These are phyloP conservation scores for Diplosoma virens DNA, from an alignment of 23 tunicate species.

Conservation along the genomic window DNA sequence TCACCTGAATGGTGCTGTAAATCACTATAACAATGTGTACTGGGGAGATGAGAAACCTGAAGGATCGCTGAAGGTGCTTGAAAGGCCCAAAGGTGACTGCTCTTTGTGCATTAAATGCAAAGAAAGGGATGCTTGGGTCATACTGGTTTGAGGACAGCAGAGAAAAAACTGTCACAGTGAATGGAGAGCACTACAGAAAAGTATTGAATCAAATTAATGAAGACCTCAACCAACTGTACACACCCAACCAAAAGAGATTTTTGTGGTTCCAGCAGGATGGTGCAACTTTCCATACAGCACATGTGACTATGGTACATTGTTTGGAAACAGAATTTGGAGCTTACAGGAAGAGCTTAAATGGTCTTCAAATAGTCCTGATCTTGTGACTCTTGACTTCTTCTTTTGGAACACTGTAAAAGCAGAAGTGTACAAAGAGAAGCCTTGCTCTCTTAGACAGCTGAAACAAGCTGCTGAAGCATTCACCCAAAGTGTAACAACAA, in stretches of 20 bases:
- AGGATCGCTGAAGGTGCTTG: constrained; percentile 21
- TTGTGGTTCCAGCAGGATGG: constrained; percentile 26
- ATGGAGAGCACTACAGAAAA: constrained; percentile 17
- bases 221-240: constrained; percentile 11
- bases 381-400: constrained; percentile 14
- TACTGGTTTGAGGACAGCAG: constrained; percentile 28
- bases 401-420: constrained; percentile 16
- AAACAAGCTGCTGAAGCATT: constrained; percentile 24
- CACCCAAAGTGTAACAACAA: constrained; percentile 14
- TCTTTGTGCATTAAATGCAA: constrained; percentile 13
- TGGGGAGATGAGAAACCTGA: constrained; percentile 15
- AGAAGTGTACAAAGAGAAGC: constrained; percentile 19
- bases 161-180: constrained; percentile 15
- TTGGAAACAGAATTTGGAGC: constrained; percentile 12
- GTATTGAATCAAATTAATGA: constrained; percentile 16
- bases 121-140: constrained; percentile 32
- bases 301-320: constrained; percentile 17
- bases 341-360: constrained; percentile 22
- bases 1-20: constrained; percentile 28
- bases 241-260: constrained; percentile 18
- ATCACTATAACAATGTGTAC: constrained; percentile 23
- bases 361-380: constrained; percentile 15
- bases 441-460: constrained; percentile 14
- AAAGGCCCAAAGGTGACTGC: constrained; percentile 16
- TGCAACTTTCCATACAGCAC: constrained; percentile 30